Percentiles rank a stretch among this genome's conserved stretches.
Evolutionary conservation across 2,113 vertebrate species (phyloP).

Genomic region (Pangasianodon hypophthalmus): DNA sequence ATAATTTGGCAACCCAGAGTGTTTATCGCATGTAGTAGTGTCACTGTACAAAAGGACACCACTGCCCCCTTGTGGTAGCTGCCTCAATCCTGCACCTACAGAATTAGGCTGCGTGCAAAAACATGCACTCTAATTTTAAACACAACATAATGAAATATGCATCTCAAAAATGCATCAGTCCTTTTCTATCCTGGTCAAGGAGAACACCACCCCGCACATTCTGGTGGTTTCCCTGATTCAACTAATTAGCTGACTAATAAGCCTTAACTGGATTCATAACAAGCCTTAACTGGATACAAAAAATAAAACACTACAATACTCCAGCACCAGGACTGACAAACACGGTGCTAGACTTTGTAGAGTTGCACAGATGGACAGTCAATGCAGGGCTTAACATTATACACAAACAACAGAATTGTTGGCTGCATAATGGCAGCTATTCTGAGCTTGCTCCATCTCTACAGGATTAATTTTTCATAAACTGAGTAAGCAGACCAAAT

Average conservation of each 20-base stretch:
- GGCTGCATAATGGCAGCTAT: neutral
- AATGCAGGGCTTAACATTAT: neutral
- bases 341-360: no score
- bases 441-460: neutral
- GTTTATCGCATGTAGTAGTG: neutral
- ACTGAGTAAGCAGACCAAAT: neutral
- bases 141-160: neutral
- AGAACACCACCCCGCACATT: neutral
- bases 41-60: neutral
- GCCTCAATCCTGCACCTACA: neutral
- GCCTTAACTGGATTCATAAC: neutral
- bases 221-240: neutral
- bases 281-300: no score
- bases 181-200: neutral
- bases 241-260: neutral
- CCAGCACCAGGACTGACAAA: no score
- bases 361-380: neutral
- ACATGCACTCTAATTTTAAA: neutral
- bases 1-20: neutral
- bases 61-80: neutral
- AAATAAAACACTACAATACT: no score
- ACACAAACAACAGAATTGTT: neutral
- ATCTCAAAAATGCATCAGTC: neutral
- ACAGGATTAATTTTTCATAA: neutral
- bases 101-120: neutral